These are phyloP conservation scores for Gambusia holbrooki DNA, from an alignment of 2,113 vertebrate genomes.

Conservation along the genomic window DNA sequence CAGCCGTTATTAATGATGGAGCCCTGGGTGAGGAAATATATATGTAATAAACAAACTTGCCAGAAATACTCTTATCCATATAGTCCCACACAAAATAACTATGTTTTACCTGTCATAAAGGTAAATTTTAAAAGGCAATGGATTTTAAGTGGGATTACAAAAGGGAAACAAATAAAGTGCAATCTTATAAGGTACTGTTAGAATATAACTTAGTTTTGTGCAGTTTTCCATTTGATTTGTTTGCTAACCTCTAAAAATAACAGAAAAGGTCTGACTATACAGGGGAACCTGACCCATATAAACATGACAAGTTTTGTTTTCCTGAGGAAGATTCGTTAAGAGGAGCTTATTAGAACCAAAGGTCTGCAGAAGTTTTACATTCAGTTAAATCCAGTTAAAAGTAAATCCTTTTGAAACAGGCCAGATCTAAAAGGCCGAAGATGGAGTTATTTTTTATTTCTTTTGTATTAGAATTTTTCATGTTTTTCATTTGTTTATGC, in stretches of 20 bases:
- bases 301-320: too few species aligned
- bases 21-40: constrained; percentile 86
- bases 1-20: constrained; percentile 86
- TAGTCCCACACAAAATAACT: neutral
- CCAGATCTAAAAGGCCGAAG: neutral
- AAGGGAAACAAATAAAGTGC: neutral
- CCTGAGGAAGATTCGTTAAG: too few species aligned
- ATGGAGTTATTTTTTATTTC: neutral
- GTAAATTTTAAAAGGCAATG: neutral
- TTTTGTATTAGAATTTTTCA: neutral
- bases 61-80: neutral
- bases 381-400: too few species aligned
- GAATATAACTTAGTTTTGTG: neutral
- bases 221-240: too few species aligned
- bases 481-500: neutral
- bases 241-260: too few species aligned
- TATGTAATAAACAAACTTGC: neutral
- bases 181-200: neutral
- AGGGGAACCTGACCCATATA: too few species aligned
- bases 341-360: too few species aligned
- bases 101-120: neutral
- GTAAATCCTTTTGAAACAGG: neutral
- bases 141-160: neutral
- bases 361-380: too few species aligned
- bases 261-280: too few species aligned